Evolutionary conservation across 1,140 invertebrate genomes (phyloP).

Genomic region (Anagrus nilaparvatae): DNA sequence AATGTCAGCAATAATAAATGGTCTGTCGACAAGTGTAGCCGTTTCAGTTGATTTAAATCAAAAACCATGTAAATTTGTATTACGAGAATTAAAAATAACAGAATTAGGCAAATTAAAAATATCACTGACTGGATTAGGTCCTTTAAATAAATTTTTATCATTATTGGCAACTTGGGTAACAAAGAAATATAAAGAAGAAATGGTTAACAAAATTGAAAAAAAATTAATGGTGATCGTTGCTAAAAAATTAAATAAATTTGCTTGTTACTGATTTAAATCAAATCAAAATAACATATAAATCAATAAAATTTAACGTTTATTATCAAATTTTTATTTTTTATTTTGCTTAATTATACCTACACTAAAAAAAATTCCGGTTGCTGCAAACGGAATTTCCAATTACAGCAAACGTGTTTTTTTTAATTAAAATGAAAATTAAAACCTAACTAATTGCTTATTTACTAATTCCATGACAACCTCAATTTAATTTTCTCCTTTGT

Average conservation of each 20-base stretch:
- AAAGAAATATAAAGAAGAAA: conserved; percentile 10
- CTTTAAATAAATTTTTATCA: conserved; percentile 9
- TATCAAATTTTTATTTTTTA: no score
- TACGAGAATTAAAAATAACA: conserved; percentile 12
- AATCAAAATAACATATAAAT: no score
- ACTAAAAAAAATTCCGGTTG: no score
- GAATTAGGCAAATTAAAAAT: conserved; percentile 11
- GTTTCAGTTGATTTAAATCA: conserved; percentile 14
- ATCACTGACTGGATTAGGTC: conserved; percentile 13
- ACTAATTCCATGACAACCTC: no score
- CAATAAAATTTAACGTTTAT: no score
- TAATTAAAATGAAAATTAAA: no score
- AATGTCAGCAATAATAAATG: conserved; percentile 12
- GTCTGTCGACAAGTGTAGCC: conserved; percentile 10
- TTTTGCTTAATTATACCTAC: no score
- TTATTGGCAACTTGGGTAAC: conserved; percentile 13
- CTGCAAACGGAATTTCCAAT: no score
- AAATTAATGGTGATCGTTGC: conserved; percentile 7
- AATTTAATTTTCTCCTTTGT: no score
- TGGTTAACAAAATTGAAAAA: conserved; percentile 9
- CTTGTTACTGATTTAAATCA: conserved; percentile 13
- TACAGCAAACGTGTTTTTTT: no score
- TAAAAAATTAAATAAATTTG: conserved; percentile 7
- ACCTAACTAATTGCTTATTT: no score
- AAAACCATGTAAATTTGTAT: conserved; percentile 7